Conservation (phyloP, 2,888 invertebrate species). For the Thera britannica region DNA sequence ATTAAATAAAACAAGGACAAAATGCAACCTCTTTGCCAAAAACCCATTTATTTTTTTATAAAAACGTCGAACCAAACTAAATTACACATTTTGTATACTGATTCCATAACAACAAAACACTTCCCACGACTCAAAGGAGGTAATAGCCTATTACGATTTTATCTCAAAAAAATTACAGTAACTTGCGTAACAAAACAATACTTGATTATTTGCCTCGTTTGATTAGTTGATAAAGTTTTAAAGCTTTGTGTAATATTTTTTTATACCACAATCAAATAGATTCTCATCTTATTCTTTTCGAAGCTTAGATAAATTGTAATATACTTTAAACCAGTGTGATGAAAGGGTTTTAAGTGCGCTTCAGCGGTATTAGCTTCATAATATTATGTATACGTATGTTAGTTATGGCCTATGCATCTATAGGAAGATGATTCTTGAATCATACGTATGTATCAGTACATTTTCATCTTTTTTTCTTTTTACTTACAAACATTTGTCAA, state of each 20-base stretch:
- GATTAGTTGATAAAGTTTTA: neutral
- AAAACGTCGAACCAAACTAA: neutral
- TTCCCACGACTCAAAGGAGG: conserved; percentile 19
- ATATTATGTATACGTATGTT: no score
- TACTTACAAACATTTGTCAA: no score
- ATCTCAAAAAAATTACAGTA: conserved; percentile 23
- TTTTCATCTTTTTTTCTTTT: no score
- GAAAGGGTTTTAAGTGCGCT: no score
- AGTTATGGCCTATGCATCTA: no score
- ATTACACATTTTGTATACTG: neutral
- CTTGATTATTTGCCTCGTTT: neutral
- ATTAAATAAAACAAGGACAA: neutral
- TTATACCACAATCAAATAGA: neutral
- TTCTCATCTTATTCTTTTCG: neutral
- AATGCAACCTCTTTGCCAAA: neutral
- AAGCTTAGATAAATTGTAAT: neutral
- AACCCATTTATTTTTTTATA: neutral
- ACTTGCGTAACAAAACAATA: conserved; percentile 1
- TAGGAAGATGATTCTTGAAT: no score
- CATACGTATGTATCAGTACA: no score
- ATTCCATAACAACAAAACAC: conserved; percentile 5
- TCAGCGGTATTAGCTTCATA: no score
- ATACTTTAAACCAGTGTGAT: no score
- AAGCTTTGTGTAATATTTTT: neutral
- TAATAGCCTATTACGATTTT: conserved; percentile 18